Conservation (phyloP, 2,888 invertebrate species). For the Vandiemenella viatica region DNA sequence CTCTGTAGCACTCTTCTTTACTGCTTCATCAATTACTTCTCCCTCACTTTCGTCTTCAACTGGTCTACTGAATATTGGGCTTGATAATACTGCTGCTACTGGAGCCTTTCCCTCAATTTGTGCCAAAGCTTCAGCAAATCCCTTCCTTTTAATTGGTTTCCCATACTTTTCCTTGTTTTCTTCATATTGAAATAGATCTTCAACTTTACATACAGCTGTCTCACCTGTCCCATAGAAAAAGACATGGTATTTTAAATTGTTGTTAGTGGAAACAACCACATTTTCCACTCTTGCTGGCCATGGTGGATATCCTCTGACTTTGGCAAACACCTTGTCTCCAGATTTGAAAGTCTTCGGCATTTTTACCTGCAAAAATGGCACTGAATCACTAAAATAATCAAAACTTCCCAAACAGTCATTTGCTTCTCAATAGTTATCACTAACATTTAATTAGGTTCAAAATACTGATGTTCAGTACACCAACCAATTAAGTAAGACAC, state of each 20-base stretch:
- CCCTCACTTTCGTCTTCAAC: constrained; percentile 23
- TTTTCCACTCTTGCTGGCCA: constrained; percentile 65
- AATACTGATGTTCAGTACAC: too few relatives aligned
- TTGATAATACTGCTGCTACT: neutral
- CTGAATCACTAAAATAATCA: too few relatives aligned
- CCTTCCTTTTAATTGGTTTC: constrained; percentile 63
- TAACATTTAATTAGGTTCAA: too few relatives aligned
- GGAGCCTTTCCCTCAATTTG: constrained; percentile 62
- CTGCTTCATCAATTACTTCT: constrained; percentile 24
- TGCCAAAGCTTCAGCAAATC: constrained; percentile 74
- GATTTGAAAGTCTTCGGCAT: constrained; percentile 54
- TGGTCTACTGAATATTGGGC: neutral
- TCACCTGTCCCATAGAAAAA: constrained; percentile 91
- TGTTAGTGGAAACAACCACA: constrained; percentile 39
- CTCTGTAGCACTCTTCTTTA: too few relatives aligned
- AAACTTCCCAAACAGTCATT: too few relatives aligned
- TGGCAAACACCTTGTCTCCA: constrained; percentile 88
- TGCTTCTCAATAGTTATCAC: too few relatives aligned
- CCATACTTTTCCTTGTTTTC: constrained; percentile 65
- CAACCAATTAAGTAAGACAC: too few relatives aligned
- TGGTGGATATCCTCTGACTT: constrained; percentile 92
- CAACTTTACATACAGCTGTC: constrained; percentile 64
- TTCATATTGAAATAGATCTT: constrained; percentile 71
- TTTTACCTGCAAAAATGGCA: too few relatives aligned
- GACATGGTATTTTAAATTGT: constrained; percentile 57